Conservation (phyloP, 2,797 vertebrate genomes). For the Mallotus villosus region DNA sequence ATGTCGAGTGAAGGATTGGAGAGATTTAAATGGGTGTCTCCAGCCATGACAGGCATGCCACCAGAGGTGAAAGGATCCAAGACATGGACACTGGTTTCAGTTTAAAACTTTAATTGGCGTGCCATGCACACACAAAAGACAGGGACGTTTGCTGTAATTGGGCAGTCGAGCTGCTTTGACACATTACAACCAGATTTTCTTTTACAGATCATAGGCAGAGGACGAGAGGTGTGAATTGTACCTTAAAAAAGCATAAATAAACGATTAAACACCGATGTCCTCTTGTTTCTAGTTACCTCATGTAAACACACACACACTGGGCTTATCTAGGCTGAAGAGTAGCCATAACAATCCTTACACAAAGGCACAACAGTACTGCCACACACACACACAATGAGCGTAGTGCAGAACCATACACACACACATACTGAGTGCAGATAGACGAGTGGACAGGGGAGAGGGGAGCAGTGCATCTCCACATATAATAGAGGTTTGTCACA, state of each 20-base stretch:
- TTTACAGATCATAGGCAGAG: slow-evolving; percentile 13
- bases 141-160: slow-evolving; percentile 24
- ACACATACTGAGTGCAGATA: slow-evolving; percentile 47
- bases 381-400: slow-evolving; percentile 9
- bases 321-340: not conserved
- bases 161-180: slow-evolving; percentile 9
- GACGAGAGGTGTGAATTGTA: not conserved
- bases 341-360: slow-evolving; percentile 2
- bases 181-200: not conserved
- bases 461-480: slow-evolving; percentile 37
- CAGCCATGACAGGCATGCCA: not conserved
- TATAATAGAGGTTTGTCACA: slow-evolving; percentile 1
- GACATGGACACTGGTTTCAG: not conserved
- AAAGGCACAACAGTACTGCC: slow-evolving; percentile 19
- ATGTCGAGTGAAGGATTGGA: not conserved
- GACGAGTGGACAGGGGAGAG: not conserved
- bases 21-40: not conserved
- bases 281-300: not conserved
- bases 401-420: slow-evolving; percentile 28
- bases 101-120: slow-evolving; percentile 58
- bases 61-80: not conserved
- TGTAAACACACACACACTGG: not conserved
- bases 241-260: not conserved
- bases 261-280: not conserved
- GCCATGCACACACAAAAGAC: slow-evolving; percentile 35